Evolutionary conservation across 2,113 vertebrate genomes (phyloP), one percentile per base, ranked within the genome.

Genomic region (Poeciliopsis prolifica): DNA sequence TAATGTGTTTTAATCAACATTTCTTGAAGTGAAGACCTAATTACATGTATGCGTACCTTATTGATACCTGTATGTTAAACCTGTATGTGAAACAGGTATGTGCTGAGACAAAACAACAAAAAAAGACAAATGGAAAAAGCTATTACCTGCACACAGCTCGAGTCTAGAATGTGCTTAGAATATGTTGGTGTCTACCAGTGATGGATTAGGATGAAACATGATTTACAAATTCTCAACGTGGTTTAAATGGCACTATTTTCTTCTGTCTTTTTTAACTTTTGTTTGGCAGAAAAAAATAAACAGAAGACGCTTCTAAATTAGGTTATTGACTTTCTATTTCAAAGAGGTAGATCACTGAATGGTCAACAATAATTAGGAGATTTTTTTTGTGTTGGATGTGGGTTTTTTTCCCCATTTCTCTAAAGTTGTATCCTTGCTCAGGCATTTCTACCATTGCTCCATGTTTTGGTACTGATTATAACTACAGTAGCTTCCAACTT

Each of bases 161-260:
- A 80, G 69, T 79, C 74, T 70, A 72, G 68, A 81, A 88, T 68
- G 74, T 86, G 78, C 77, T 85, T 78, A 75, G 80, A 77, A 78
- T 78, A 78, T 74, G 66, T 70, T 75, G 63, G 82, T 84, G 83
- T 71, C 82, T 77, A 61, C 76, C 62, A 26, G 72, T 90, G 89
- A 92, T 92, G 81, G 78, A 91, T 91, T 84, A 83, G 69, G 75
- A 64, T 77, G 79, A 84, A 87, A 83, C 84, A 86, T 75, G 24
- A 91, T 87, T 85, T 86, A 79, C 71, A 86, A 86, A 91, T 85
- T 83, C 42, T 1, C 1, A 73, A 86, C 65, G 64, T 89, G 86
- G 78, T 85, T 79, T 82, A 83, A 90, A 89, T 84, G 83, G 54
- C 84, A 83, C 24, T 1, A 3, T 71, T 72, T 78, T 81, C 68